Evolutionary conservation across 2,113 vertebrate genomes (phyloP), one percentile per base, ranked within the genome.

Genomic region (Periophthalmodon schlosseri): DNA sequence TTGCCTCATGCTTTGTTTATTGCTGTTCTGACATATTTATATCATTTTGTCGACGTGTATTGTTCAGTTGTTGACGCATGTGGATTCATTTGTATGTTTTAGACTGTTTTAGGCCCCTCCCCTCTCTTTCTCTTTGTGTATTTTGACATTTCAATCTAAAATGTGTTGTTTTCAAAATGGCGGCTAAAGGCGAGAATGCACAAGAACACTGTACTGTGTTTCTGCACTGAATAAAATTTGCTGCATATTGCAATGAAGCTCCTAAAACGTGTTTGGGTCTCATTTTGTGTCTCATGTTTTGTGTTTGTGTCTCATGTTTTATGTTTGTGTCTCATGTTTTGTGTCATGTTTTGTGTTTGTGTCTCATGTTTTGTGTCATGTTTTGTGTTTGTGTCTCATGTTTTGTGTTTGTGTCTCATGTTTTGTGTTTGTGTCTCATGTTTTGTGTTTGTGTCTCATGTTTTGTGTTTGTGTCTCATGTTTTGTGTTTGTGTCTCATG

Each of bases 201-300:
- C 86, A 87, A 77, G 68, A 83, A 85, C 85, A 83, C 84, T 90
- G 86, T 88, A 89, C 83, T 86, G 89, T 93, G 86, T 91, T 90
- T 91, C 86, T 89, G 87, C 89, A 92, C 86, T 83, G 28, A 91
- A 94, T 89, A 91, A 94, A 93, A 89, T 70, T 81, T 89, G 91
- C 91, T 91, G 88, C 89, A 78, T 88, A 84, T 89, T 87, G 89
- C 92, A 92, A 89, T 85, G 64, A 91, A 89, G 57, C 79, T 83
- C 76, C 46, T 50, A 3, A 20, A 18, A 18, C 13, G 16, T 52
- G 47, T 36, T 1, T 7, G 28, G 28, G 28, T 3, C 28, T 28
- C 28, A 3, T 28, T 28, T 1, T 65, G 15, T 68, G 15, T 68
- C 60, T 47, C 5, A 23, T 20, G 1, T 52, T 5, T 18, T 3